These are phyloP conservation scores for Norana najaformis DNA, from an alignment of 2,888 invertebrate genomes.

Conservation along the genomic window DNA sequence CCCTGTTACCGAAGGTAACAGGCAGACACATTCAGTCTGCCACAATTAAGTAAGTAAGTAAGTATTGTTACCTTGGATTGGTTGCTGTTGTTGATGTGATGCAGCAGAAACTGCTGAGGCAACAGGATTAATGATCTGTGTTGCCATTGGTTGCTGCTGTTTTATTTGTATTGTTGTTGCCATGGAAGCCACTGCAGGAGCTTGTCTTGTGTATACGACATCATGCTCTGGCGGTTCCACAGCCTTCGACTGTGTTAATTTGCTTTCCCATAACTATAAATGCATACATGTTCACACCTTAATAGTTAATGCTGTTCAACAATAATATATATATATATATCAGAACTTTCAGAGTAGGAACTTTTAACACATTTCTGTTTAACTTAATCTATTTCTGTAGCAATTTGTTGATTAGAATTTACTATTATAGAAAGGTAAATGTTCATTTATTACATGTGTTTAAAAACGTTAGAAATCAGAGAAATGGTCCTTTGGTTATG, in stretches of 20 bases:
- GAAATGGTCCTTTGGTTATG: background rate
- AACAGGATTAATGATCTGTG: background rate
- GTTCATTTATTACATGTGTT: background rate
- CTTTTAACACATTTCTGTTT: background rate
- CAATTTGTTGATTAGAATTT: background rate
- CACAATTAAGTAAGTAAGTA: too few species aligned
- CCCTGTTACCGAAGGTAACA: too few species aligned
- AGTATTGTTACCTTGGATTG: conserved; percentile 10
- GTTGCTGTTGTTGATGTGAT: conserved; percentile 15
- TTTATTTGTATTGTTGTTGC: conserved; percentile 52
- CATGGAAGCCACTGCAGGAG: conserved; percentile 48
- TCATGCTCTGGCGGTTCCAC: conserved; percentile 71
- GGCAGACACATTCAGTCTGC: background rate
- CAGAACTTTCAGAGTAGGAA: background rate
- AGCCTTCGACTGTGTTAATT: conserved; percentile 84
- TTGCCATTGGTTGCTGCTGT: conserved; percentile 18
- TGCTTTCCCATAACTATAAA: conserved; percentile 80
- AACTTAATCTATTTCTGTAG: background rate
- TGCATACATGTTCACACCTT: background rate
- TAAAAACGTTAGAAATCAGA: background rate
- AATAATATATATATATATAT: too few species aligned
- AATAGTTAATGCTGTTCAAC: too few species aligned
- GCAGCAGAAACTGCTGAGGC: background rate
- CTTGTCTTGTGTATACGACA: conserved; percentile 25
- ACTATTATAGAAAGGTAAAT: background rate